Evolutionary conservation across 2,113 vertebrate species (phyloP).

Genomic region (Erythrolamprus reginae): DNA sequence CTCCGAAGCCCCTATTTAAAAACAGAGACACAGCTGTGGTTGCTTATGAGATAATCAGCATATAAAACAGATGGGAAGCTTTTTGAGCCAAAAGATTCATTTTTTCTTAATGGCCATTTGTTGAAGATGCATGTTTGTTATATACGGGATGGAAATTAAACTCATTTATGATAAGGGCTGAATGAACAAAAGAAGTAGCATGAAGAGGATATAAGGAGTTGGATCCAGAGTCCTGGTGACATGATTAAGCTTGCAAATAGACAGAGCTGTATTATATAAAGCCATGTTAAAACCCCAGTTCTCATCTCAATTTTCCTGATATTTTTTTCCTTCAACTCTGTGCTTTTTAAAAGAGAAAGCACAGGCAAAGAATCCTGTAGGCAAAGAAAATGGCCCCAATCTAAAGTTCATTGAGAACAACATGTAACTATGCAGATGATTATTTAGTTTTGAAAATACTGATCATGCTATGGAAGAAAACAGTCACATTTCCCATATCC

Average conservation of each 20-base stretch:
- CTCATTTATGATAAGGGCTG: not conserved
- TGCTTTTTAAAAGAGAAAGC: not conserved
- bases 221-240: not conserved
- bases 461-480: not conserved
- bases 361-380: too few relatives aligned
- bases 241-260: not conserved
- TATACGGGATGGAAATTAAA: not conserved
- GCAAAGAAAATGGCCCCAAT: not conserved
- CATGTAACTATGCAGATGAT: not conserved
- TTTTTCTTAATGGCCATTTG: not conserved
- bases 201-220: not conserved
- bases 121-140: not conserved
- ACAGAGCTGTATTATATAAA: not conserved
- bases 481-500: not conserved
- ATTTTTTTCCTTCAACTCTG: not conserved
- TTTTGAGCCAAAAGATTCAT: not conserved
- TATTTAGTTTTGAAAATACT: not conserved
- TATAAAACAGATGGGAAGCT: not conserved
- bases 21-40: not conserved
- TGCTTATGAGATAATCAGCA: too few relatives aligned
- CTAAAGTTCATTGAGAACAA: not conserved
- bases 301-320: not conserved
- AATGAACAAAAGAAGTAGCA: not conserved
- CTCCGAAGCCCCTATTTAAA: constrained; percentile 39
- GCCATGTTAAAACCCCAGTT: not conserved